phyloP scores from a whole-genome alignment of 2,113 vertebrate species.

The Procapra przewalskii region DNA sequence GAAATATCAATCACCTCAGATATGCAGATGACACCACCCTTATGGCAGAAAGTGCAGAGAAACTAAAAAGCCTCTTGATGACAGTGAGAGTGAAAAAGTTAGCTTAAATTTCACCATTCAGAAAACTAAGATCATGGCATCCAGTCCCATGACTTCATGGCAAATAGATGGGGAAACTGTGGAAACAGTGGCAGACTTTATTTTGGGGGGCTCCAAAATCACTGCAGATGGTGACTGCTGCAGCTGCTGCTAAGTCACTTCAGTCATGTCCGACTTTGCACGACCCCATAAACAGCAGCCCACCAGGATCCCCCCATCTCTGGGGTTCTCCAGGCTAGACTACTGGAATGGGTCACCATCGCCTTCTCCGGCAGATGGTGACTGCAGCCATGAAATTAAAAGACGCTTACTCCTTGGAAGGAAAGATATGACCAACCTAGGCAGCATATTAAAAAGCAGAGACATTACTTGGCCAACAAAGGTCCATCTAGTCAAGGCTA shows the following conservation, averaged over 20 bases:
- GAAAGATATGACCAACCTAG: not conserved
- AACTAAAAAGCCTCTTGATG: not conserved
- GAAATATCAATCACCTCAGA: no score
- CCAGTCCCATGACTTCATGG: not conserved
- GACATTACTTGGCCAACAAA: not conserved
- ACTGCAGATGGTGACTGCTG: not conserved
- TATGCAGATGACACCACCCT: no score
- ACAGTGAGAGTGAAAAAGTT: not conserved
- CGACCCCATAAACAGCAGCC: accelerated
- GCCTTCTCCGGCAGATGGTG: not conserved
- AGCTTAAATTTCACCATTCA: not conserved
- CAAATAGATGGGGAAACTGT: not conserved
- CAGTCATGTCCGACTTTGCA: accelerated
- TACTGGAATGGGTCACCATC: not conserved
- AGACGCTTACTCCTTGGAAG: not conserved
- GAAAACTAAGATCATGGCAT: not conserved
- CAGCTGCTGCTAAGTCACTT: not conserved
- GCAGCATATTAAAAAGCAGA: not conserved
- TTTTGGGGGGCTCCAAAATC: not conserved
- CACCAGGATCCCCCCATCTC: not conserved
- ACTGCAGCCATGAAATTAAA: not conserved
- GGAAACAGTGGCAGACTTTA: not conserved
- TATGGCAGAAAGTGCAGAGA: no score
- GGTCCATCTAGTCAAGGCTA: not conserved
- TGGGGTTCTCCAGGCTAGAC: not conserved